These are phyloP conservation scores for Globodera rostochiensis DNA, from an alignment of 1,140 invertebrate species.

Conservation along the genomic window DNA sequence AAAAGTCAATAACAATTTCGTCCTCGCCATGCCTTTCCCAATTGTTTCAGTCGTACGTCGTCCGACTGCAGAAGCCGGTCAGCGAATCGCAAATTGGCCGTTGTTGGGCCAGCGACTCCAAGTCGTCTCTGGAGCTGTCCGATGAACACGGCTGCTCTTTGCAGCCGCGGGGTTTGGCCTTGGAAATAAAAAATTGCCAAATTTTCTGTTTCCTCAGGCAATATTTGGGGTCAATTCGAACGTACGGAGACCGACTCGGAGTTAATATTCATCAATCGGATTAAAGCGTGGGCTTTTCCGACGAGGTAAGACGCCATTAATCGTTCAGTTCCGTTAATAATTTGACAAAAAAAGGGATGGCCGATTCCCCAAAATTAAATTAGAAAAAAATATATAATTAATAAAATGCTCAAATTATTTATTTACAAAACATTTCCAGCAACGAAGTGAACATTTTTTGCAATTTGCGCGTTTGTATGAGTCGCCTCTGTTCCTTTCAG, in stretches of 20 bases:
- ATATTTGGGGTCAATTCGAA: constrained; percentile 63
- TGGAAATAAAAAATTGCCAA: neutral
- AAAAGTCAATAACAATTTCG: too few relatives aligned
- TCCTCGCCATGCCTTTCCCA: too few relatives aligned
- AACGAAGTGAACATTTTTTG: constrained; percentile 58
- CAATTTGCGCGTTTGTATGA: constrained; percentile 53
- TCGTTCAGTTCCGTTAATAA: too few relatives aligned
- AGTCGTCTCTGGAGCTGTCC: constrained; percentile 56
- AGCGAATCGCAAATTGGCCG: constrained; percentile 60
- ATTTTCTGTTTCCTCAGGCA: constrained; percentile 25
- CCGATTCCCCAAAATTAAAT: too few relatives aligned
- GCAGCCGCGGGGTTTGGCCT: constrained; percentile 38
- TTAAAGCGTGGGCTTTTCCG: constrained; percentile 65
- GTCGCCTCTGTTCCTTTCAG: constrained; percentile 40
- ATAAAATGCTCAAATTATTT: neutral
- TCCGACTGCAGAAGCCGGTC: constrained; percentile 56
- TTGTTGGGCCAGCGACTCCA: constrained; percentile 61
- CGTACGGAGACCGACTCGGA: constrained; percentile 40
- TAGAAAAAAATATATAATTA: neutral
- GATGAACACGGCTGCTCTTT: constrained; percentile 61
- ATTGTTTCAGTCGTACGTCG: constrained; percentile 54
- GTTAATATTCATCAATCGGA: constrained; percentile 58
- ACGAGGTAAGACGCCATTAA: constrained; percentile 52
- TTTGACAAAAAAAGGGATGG: too few relatives aligned
- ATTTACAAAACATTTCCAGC: constrained; percentile 23